Conservation (phyloP, 2,113 vertebrate genomes). For the Callionymus lyra region DNA sequence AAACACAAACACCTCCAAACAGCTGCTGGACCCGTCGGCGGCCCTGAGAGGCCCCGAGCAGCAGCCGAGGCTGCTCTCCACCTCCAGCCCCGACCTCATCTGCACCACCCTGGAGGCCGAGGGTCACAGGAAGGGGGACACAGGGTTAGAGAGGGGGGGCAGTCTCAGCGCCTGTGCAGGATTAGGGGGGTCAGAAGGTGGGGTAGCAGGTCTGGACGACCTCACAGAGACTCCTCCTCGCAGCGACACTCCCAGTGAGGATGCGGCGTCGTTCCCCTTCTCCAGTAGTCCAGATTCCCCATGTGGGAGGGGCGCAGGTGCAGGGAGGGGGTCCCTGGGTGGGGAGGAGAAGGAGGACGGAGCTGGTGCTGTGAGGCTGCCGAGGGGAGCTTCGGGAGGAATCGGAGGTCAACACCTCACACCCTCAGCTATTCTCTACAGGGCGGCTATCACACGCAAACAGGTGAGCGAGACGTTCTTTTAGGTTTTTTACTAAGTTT, state of each 20-base stretch:
- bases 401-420: slow-evolving; percentile 74
- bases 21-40: slow-evolving; percentile 68
- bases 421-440: slow-evolving; percentile 84
- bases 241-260: slow-evolving; percentile 75
- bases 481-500: slow-evolving; percentile 7
- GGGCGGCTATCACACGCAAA: slow-evolving; percentile 85
- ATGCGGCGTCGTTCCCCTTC: slow-evolving; percentile 76
- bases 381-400: slow-evolving; percentile 60
- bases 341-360: slow-evolving; percentile 71
- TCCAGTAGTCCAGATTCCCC: slow-evolving; percentile 86
- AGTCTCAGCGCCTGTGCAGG: slow-evolving; percentile 60
- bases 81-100: slow-evolving; percentile 87
- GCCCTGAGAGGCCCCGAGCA: slow-evolving; percentile 75
- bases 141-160: slow-evolving; percentile 52
- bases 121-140: slow-evolving; percentile 54
- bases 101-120: slow-evolving; percentile 74
- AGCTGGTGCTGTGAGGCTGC: slow-evolving; percentile 52
- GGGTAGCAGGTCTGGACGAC: slow-evolving; percentile 56
- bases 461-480: slow-evolving; percentile 65
- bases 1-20: slow-evolving; percentile 46
- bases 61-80: slow-evolving; percentile 77
- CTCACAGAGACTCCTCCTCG: slow-evolving; percentile 68
- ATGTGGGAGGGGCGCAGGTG: slow-evolving; percentile 64
- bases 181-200: slow-evolving; percentile 49
- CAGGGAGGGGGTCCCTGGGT: slow-evolving; percentile 60